phyloP scores from a whole-genome alignment of 1,140 invertebrate species.

The Drosophila novamexicana region DNA sequence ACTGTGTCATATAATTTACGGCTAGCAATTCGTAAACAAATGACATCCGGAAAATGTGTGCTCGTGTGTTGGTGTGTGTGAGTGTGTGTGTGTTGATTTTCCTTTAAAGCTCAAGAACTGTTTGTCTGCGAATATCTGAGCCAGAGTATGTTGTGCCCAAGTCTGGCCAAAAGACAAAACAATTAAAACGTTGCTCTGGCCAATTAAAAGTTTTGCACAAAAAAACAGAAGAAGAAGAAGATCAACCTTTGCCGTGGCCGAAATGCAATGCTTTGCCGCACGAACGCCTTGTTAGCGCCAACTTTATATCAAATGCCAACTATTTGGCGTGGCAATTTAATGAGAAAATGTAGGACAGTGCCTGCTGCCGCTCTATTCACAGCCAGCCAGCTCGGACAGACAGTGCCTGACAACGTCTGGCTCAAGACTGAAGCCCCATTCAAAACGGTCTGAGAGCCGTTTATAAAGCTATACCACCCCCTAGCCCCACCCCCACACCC shows the following conservation, averaged over 20 bases:
- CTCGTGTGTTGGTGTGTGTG: neutral
- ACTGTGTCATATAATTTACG: conserved; percentile 67
- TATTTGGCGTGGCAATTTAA: conserved; percentile 78
- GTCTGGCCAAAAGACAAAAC: conserved; percentile 40
- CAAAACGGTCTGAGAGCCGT: conserved; percentile 66
- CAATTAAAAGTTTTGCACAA: conserved; percentile 77
- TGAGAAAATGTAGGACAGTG: conserved; percentile 80
- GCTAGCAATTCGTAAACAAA: conserved; percentile 48
- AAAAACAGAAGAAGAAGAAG: conserved; percentile 1
- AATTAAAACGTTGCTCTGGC: conserved; percentile 70
- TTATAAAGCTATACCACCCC: neutral
- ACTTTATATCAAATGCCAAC: conserved; percentile 70
- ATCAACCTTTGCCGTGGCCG: conserved; percentile 48
- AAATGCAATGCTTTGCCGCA: conserved; percentile 66
- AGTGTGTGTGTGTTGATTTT: neutral
- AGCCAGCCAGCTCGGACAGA: conserved; percentile 34
- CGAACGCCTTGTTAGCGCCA: conserved; percentile 75
- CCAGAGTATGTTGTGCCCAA: conserved; percentile 1
- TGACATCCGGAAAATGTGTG: neutral
- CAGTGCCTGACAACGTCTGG: conserved; percentile 27
- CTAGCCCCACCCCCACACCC: neutral
- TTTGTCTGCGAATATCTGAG: neutral
- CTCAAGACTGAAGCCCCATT: conserved; percentile 66
- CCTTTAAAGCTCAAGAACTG: neutral
- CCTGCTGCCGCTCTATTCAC: conserved; percentile 32